Evolutionary conservation across 1,140 invertebrate genomes (phyloP).

Genomic region (Dufourea novaeangliae): DNA sequence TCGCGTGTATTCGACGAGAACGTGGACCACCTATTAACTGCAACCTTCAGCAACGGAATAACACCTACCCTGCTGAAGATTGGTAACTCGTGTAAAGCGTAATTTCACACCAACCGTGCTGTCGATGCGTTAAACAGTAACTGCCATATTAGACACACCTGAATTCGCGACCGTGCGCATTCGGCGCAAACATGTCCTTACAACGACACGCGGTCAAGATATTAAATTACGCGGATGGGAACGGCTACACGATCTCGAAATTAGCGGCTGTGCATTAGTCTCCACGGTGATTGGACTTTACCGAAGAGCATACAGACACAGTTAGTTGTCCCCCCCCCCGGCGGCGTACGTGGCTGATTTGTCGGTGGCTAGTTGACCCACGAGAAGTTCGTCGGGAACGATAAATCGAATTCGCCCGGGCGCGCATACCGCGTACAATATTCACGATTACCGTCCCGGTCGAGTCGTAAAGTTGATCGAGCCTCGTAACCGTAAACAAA

Average conservation of each 20-base stretch:
- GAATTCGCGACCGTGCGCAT: background rate
- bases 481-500: slow-evolving; percentile 22
- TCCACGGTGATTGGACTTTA: background rate
- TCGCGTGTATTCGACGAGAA: too few species aligned
- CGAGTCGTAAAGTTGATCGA: background rate
- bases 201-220: background rate
- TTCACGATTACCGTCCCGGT: background rate
- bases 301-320: background rate
- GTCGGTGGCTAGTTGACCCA: background rate
- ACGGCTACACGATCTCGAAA: background rate
- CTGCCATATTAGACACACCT: too few species aligned
- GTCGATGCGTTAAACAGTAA: too few species aligned
- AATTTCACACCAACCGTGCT: too few species aligned
- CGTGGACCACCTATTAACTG: too few species aligned
- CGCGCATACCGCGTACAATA: slow-evolving; percentile 9
- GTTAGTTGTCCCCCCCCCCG: too few species aligned
- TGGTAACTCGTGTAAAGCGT: too few species aligned
- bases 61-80: too few species aligned
- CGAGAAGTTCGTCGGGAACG: background rate
- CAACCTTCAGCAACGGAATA: too few species aligned
- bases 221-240: background rate
- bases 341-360: background rate
- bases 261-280: background rate
- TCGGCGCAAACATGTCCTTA: background rate
- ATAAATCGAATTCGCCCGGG: slow-evolving; percentile 20